These are phyloP conservation scores for Chloroceryle amazona DNA, from an alignment of 2,797 vertebrate genomes.

Conservation along the genomic window DNA sequence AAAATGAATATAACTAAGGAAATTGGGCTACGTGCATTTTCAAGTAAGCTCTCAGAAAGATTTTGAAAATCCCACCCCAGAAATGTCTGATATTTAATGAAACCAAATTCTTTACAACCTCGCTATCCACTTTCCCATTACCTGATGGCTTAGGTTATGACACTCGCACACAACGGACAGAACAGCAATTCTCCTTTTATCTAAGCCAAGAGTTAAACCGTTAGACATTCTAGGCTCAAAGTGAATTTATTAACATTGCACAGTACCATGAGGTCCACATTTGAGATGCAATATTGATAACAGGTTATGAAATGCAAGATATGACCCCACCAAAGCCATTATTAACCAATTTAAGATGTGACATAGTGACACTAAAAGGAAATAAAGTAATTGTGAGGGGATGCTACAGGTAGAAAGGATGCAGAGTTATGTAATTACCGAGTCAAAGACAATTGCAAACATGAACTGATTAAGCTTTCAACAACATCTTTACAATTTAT, in stretches of 20 bases:
- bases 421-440: not conserved
- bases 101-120: not conserved
- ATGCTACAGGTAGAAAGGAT: not conserved
- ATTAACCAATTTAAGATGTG: not conserved
- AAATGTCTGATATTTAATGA: not conserved
- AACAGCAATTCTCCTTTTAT: not conserved
- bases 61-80: not conserved
- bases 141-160: not conserved
- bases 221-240: not conserved
- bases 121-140: not conserved
- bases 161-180: not conserved
- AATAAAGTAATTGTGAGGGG: not conserved
- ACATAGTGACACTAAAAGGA: not conserved
- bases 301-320: not conserved
- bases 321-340: not conserved
- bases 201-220: not conserved
- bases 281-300: not conserved
- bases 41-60: not conserved
- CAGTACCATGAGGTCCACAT: not conserved
- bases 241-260: not conserved
- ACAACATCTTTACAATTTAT: not conserved
- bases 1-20: not conserved
- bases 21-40: not conserved
- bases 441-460: not conserved
- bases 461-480: not conserved